These are phyloP conservation scores for Pseudolaguvia tuberculata DNA, from an alignment of 2,113 vertebrate genomes.

Conservation along the genomic window DNA sequence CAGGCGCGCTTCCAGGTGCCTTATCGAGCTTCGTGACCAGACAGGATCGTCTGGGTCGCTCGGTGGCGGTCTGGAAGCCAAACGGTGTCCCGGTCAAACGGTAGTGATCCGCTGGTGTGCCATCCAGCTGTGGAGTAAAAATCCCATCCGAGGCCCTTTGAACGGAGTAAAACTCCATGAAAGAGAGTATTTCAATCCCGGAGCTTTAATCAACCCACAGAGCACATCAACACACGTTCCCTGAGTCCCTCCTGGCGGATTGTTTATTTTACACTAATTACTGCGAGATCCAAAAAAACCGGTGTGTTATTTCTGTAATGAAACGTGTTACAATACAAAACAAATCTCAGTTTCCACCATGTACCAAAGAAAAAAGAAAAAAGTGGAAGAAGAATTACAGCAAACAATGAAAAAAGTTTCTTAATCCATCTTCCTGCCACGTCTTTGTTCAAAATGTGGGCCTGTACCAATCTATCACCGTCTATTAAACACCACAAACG, in stretches of 20 bases:
- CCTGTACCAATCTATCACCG: background rate
- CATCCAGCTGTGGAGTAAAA: slow-evolving; percentile 34
- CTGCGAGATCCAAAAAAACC: too few relatives aligned
- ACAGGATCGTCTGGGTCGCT: slow-evolving; percentile 38
- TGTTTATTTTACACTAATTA: too few relatives aligned
- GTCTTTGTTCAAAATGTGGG: background rate
- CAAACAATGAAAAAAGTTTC: slow-evolving; percentile 17
- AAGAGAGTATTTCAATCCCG: slow-evolving; percentile 25
- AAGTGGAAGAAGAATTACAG: background rate
- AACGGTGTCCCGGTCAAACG: slow-evolving; percentile 29
- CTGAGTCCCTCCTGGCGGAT: too few relatives aligned
- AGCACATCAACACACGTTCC: too few relatives aligned
- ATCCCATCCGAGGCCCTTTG: slow-evolving; percentile 37
- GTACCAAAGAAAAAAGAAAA: background rate
- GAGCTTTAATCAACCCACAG: background rate
- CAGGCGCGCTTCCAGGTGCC: slow-evolving; percentile 25
- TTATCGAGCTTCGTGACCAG: slow-evolving; percentile 35
- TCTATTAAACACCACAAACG: background rate
- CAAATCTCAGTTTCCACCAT: background rate
- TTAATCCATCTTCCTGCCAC: slow-evolving; percentile 29
- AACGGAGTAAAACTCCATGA: slow-evolving; percentile 55
- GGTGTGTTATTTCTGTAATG: background rate
- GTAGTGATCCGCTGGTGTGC: slow-evolving; percentile 36
- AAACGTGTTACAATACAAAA: background rate
- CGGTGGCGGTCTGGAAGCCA: slow-evolving; percentile 36